phyloP scores from a whole-genome alignment of 2,113 vertebrate species.

The Cyrtonyx montezumae region DNA sequence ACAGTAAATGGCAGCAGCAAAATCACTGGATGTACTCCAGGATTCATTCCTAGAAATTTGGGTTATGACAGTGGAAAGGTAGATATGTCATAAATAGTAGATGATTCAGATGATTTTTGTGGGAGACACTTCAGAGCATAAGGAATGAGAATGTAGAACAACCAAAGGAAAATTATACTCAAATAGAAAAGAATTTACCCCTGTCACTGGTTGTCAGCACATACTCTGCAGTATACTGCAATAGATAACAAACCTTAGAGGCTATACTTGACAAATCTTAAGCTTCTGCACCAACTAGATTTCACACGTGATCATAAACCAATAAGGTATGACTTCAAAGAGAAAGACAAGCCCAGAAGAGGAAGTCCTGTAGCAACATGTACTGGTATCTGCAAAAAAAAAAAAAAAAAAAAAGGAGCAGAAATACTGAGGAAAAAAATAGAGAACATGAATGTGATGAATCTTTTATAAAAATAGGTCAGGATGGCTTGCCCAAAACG shows the following conservation, averaged over 20 bases:
- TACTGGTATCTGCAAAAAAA: background rate
- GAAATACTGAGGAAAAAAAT: constrained; percentile 6
- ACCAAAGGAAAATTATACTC: constrained; percentile 27
- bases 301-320: background rate
- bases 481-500: background rate
- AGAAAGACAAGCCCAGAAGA: constrained; percentile 49
- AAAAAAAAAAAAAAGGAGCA: background rate
- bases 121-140: background rate
- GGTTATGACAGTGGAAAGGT: background rate
- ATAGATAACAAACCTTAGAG: constrained; percentile 44
- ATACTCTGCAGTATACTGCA: background rate
- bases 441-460: background rate
- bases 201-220: constrained; percentile 34
- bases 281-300: constrained; percentile 29
- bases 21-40: background rate
- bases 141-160: background rate
- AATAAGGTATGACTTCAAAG: constrained; percentile 49
- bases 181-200: constrained; percentile 32
- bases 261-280: constrained; percentile 52
- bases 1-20: background rate
- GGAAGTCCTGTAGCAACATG: constrained; percentile 33
- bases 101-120: background rate
- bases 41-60: constrained; percentile 21
- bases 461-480: constrained; percentile 17
- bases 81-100: background rate